phyloP scores from a whole-genome alignment of 2,113 vertebrate genomes.

The Xenopus laevis region DNA sequence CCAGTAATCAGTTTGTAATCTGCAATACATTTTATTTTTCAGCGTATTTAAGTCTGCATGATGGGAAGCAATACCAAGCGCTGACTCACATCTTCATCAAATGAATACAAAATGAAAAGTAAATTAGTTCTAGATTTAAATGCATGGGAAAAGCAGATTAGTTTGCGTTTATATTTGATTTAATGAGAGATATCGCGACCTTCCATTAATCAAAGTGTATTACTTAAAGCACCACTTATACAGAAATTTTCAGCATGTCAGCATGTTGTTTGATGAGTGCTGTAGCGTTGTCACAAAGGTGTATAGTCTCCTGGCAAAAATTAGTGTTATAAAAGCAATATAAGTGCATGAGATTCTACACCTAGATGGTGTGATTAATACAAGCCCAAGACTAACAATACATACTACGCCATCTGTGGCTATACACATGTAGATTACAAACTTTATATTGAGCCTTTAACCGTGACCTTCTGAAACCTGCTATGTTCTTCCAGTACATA shows the following conservation, averaged over 20 bases:
- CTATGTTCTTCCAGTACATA: too few relatives aligned
- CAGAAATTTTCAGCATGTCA: conserved; percentile 26
- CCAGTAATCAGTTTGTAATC: conserved; percentile 43
- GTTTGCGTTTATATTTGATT: conserved; percentile 47
- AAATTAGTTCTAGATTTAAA: conserved; percentile 46
- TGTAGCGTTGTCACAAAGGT: conserved; percentile 21
- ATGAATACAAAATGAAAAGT: conserved; percentile 46
- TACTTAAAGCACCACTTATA: conserved; percentile 43
- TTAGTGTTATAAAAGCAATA: not conserved
- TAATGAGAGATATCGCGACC: conserved; percentile 44
- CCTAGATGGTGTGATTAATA: too few relatives aligned
- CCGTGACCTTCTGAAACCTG: too few relatives aligned
- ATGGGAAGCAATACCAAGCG: conserved; percentile 39
- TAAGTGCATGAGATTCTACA: not conserved
- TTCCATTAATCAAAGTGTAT: conserved; percentile 46
- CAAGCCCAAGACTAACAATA: too few relatives aligned
- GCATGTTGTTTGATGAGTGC: conserved; percentile 27
- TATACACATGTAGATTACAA: too few relatives aligned
- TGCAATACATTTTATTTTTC: conserved; percentile 43
- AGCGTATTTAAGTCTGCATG: conserved; percentile 31
- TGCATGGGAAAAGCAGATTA: conserved; percentile 45
- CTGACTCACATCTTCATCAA: conserved; percentile 45
- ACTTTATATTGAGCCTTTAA: too few relatives aligned
- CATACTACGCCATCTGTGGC: too few relatives aligned
- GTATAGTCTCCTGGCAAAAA: not conserved